Evolutionary conservation across 1,140 invertebrate species (phyloP).

Genomic region (Papilio dardanus): DNA sequence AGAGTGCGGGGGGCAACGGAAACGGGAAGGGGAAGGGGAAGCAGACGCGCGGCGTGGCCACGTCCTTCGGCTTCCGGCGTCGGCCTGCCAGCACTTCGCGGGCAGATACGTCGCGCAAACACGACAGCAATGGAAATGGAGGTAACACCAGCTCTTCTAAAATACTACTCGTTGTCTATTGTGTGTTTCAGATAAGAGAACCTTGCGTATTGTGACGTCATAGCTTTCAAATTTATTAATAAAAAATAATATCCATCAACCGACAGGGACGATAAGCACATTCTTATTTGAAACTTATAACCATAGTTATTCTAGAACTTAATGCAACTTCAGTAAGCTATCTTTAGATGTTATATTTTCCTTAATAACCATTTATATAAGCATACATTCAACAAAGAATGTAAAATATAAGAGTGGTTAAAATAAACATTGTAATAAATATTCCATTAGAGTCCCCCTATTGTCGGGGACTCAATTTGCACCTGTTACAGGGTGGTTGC

Average conservation of each 20-base stretch:
- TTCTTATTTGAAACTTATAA: no score
- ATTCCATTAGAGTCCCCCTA: neutral
- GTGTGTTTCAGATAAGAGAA: neutral
- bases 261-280: no score
- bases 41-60: constrained; percentile 85
- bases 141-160: constrained; percentile 49
- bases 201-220: no score
- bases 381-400: neutral
- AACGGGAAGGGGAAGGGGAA: constrained; percentile 68
- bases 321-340: no score
- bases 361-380: neutral
- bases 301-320: no score
- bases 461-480: neutral
- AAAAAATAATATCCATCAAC: no score
- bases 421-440: constrained; percentile 7
- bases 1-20: constrained; percentile 72
- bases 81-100: constrained; percentile 83
- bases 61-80: constrained; percentile 87
- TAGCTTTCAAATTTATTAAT: no score
- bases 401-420: neutral
- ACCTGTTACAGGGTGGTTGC: constrained; percentile 1
- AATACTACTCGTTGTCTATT: neutral
- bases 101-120: constrained; percentile 69
- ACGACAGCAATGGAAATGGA: constrained; percentile 81
- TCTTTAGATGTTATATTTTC: neutral